phyloP scores from a whole-genome alignment of 2,888 invertebrate species.

The Mantis religiosa region DNA sequence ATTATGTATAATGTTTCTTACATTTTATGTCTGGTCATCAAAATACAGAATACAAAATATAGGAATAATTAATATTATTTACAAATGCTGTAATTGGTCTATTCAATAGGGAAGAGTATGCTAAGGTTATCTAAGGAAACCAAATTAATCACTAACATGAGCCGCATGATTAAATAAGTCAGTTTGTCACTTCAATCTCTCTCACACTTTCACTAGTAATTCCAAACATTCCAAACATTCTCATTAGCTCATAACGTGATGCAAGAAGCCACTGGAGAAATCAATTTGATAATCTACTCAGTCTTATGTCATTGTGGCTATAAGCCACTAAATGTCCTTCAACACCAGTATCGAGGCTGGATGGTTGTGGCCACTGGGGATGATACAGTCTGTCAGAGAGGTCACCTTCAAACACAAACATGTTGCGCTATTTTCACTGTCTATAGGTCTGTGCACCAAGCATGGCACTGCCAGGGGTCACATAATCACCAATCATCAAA shows the following conservation, averaged over 20 bases:
- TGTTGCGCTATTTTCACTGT: conserved; percentile 8
- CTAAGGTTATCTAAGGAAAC: background rate
- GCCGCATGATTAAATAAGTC: background rate
- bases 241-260: background rate
- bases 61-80: background rate
- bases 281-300: conserved; percentile 17
- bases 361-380: background rate
- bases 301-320: conserved; percentile 18
- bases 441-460: conserved; percentile 31
- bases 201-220: background rate
- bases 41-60: background rate
- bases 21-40: background rate
- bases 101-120: background rate
- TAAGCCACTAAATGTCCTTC: background rate
- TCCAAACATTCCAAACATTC: background rate
- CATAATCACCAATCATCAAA: conserved; percentile 73
- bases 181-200: background rate
- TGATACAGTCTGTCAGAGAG: background rate
- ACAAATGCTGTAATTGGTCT: background rate
- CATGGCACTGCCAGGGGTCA: conserved; percentile 55
- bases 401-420: background rate
- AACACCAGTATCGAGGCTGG: background rate
- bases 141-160: background rate
- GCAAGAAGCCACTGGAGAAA: background rate
- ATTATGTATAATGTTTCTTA: background rate